A percentile compares a stretch with the other conserved stretches of the same genome.
Evolutionary conservation across 1,140 invertebrate species (phyloP).

Genomic region (Aphidius gifuensis): DNA sequence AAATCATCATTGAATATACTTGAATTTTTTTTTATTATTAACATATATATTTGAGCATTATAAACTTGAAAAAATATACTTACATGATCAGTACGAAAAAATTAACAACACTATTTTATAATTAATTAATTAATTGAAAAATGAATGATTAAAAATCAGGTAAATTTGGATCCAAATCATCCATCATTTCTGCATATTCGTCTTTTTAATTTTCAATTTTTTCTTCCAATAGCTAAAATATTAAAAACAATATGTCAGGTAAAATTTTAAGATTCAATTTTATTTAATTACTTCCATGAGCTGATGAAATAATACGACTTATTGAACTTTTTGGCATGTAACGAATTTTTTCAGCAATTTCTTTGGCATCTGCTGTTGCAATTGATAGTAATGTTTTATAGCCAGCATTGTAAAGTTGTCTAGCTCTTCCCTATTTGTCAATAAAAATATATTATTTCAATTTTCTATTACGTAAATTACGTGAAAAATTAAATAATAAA

Average conservation of each 20-base stretch:
- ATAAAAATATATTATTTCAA: constrained; percentile 20
- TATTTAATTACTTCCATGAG: constrained; percentile 63
- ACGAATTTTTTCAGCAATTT: constrained; percentile 64
- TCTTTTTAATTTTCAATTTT: constrained; percentile 77
- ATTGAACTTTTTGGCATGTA: constrained; percentile 70
- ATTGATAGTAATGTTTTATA: constrained; percentile 73
- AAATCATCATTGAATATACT: not conserved
- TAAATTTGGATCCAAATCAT: constrained; percentile 50
- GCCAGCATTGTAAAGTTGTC: constrained; percentile 78
- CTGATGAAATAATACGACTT: constrained; percentile 76
- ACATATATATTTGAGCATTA: not conserved
- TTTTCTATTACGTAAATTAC: not conserved
- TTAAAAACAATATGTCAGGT: constrained; percentile 7
- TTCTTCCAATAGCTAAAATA: constrained; percentile 67
- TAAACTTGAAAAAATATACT: constrained; percentile 11
- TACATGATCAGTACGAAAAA: not conserved
- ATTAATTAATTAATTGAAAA: constrained; percentile 12
- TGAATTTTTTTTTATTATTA: too few relatives aligned
- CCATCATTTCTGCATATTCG: constrained; percentile 71
- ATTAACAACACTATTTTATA: not conserved
- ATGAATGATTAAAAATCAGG: not conserved
- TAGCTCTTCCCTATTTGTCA: constrained; percentile 68
- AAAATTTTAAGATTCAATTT: constrained; percentile 7
- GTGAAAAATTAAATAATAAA: constrained; percentile 19
- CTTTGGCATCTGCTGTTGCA: constrained; percentile 65